Evolutionary conservation across 2,888 invertebrate species (phyloP), one percentile per base, ranked within the genome.

Genomic region (Catocala fraxini): DNA sequence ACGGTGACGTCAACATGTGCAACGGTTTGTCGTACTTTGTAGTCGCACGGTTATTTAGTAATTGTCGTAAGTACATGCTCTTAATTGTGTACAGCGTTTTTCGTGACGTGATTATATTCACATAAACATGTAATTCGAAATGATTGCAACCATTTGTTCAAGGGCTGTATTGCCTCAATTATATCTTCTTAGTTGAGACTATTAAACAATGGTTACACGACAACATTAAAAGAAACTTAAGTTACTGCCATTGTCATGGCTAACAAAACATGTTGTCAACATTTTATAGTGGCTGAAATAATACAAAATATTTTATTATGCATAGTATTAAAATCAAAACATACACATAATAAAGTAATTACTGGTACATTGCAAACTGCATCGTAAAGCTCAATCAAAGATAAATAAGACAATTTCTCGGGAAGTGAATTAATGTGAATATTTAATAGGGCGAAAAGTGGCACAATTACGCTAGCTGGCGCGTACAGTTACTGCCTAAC

Each of bases 391-490:
- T 70, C 46, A 59, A 62, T 65, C 70, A 65, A 64, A 68, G 35
- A 55, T 51, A 59, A 61, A 63, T 51, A 56, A 54, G 49, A 64
- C 57, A 65, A 66, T 66, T 67, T 66, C 48, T 48, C 51, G 55
- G 63, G 59, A 70, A 71, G 53, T 51, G 58, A 70, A 72, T 73
- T 68, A 64, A 53, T 68, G 73, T 76, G 53, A 79, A 79, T 77
- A 77, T 71, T 75, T 69, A 68, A 77, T 76, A 72, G 68, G 64
- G 66, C 66, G 59, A 70, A 77, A 79, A 67, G 68, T 65, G 59
- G 64, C 51, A 68, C 65, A 73, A 79, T 77, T 74, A 75, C 60
- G 61, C 54, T 65, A 55, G 71, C 74, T 70, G 62, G 70, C 73
- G 77, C 75, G 59, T 73, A 67, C 51, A 51, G 45, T 10, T 39